Conservation (phyloP, 2,113 vertebrate species). For the Picathartes gymnocephalus region DNA sequence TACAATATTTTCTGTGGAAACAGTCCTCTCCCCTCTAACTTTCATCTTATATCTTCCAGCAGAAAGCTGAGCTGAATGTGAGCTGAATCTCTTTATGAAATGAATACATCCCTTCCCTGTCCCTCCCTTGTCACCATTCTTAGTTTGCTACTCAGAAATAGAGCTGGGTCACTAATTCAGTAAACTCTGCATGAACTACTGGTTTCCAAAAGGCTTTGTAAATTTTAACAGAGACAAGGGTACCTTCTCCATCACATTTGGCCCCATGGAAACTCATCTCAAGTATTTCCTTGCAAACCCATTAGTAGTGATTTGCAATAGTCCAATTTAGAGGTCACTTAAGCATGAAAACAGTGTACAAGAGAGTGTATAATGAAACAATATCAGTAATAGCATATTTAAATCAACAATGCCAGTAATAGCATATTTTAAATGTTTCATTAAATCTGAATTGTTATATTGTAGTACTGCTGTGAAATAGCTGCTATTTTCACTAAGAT, state of each 20-base stretch:
- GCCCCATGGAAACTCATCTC: conserved; percentile 16
- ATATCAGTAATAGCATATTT: conserved; percentile 76
- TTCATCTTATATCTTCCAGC: neutral
- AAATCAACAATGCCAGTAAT: conserved; percentile 75
- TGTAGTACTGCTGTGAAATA: conserved; percentile 61
- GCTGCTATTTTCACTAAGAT: conserved; percentile 60
- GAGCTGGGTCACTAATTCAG: neutral
- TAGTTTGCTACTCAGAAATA: neutral
- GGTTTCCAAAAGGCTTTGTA: neutral
- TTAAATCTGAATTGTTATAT: conserved; percentile 76
- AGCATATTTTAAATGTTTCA: conserved; percentile 77
- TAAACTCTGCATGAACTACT: neutral
- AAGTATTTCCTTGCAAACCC: conserved; percentile 39
- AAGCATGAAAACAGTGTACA: conserved; percentile 76
- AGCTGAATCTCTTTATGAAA: neutral
- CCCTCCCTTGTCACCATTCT: neutral
- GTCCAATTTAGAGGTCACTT: conserved; percentile 79
- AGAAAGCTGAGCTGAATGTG: neutral
- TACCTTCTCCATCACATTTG: neutral
- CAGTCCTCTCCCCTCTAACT: neutral
- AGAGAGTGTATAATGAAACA: conserved; percentile 77
- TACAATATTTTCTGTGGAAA: neutral
- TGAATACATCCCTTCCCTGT: neutral
- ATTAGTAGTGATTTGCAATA: conserved; percentile 73
- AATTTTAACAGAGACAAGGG: neutral